Percentiles rank a stretch among this genome's conserved stretches.
Evolutionary conservation across 2,113 vertebrate genomes (phyloP).

Genomic region (Sylvilagus bachmani): DNA sequence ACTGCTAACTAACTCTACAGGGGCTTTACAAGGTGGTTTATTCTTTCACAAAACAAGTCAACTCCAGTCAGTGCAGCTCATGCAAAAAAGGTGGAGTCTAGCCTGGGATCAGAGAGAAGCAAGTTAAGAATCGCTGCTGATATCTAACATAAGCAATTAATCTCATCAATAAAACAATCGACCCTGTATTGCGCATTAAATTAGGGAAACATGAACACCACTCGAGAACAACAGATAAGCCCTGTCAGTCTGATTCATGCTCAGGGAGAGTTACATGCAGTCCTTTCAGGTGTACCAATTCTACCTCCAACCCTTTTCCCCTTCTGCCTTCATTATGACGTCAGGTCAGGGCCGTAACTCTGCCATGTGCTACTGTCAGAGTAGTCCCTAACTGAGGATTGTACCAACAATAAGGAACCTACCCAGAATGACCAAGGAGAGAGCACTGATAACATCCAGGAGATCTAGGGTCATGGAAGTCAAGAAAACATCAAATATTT

Average conservation of each 20-base stretch:
- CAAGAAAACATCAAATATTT: neutral
- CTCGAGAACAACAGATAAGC: neutral
- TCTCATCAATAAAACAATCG: neutral
- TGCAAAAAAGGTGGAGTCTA: neutral
- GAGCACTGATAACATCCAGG: neutral
- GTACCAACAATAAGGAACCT: neutral
- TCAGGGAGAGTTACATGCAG: neutral
- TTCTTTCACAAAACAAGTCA: neutral
- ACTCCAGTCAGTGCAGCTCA: neutral
- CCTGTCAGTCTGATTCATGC: neutral
- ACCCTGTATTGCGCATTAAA: neutral
- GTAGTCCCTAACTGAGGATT: neutral
- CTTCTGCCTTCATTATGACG: neutral
- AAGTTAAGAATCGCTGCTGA: neutral
- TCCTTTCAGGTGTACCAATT: neutral
- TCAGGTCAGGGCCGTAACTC: neutral
- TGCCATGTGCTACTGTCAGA: neutral
- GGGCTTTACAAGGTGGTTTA: neutral
- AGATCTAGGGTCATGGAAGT: rapidly evolving
- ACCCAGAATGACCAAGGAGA: neutral
- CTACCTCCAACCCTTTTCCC: neutral
- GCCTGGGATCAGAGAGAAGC: neutral
- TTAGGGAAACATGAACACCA: neutral
- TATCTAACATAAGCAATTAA: neutral
- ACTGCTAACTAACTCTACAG: neutral